Base-by-base conservation (phyloP, 1,140 invertebrate genomes). In the Drosophila insularis region DNA sequence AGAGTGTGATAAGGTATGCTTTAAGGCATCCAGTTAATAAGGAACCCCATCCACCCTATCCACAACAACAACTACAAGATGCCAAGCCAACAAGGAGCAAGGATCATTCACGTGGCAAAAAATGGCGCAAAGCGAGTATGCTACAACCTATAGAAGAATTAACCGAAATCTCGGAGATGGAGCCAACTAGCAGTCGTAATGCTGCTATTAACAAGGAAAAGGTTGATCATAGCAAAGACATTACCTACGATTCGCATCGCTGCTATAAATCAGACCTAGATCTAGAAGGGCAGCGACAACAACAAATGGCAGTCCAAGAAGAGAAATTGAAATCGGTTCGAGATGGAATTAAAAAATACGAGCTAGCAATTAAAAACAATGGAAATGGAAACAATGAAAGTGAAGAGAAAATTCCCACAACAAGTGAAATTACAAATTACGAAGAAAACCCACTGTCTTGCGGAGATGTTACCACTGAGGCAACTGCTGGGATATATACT, bases 131-230 rank as follows among this genome's bases (percentile, higher is more conserved):
- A 17, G 11, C 4, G 6, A 31, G 2, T 3, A 11, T n/a, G 5
- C 14, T 74, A 19, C 43, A 56, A 0, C 31, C 72, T 11, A 74
- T 74, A 8, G 2, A 11, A 4, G 72, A 74, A 32, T 50, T 43
- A 7, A 14, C 62, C 8, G 71, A 73, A 32, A 7, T 21, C 17
- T 67, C 63, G 11, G 68, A 59, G 32, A 17, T 31, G 14, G 68
- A 10, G 2, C 50, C 37, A 27, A 35, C 11, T 4, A 54, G 17
- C 13, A 67, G 17, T 23, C 62, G 7, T 27, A 7, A n/a, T n/a
- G n/a, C n/a, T n/a, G n/a, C 8, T 19, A 40, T 8, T 7, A 8
- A 11, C 4, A 43, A 53, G 5, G 59, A n/a, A 37, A 10, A 46
- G 0, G 32, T 6, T 13, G 32, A 17, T 2, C 2, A 8, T 1